A percentile compares a stretch with the other conserved stretches of the same genome.
Conservation (phyloP, 2,888 invertebrate genomes). For the Boloria selene region DNA sequence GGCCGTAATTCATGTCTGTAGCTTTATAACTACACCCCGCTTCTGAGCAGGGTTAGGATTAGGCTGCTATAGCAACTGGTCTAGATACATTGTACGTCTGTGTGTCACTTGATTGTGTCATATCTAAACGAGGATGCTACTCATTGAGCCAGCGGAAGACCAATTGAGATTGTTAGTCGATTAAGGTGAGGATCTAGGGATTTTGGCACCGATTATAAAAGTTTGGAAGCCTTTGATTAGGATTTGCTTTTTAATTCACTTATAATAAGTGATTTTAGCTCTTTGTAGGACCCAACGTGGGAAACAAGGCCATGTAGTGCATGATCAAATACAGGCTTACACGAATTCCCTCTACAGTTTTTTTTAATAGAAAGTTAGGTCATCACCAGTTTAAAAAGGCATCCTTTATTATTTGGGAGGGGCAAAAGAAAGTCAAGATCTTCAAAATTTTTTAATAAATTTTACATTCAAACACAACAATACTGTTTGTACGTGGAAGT, state of each 20-base stretch:
- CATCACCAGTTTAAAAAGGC: too few species aligned
- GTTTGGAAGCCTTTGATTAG: background rate
- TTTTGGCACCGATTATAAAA: slow-evolving; percentile 7
- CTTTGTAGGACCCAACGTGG: too few species aligned
- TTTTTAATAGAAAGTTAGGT: too few species aligned
- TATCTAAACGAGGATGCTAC: slow-evolving; percentile 47
- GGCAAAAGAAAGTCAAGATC: slow-evolving; percentile 47
- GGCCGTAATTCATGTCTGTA: slow-evolving; percentile 45
- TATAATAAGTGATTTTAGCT: background rate
- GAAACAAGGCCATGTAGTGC: too few species aligned
- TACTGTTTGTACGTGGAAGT: background rate
- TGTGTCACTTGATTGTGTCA: slow-evolving; percentile 41
- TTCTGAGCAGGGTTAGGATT: slow-evolving; percentile 40
- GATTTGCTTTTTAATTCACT: background rate
- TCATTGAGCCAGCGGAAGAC: slow-evolving; percentile 53
- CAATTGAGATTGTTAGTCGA: slow-evolving; percentile 52
- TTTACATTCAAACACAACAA: slow-evolving; percentile 70
- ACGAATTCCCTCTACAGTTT: too few species aligned
- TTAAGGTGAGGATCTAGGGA: slow-evolving; percentile 35
- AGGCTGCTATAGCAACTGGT: slow-evolving; percentile 20
- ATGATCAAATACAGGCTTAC: too few species aligned
- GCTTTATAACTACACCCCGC: slow-evolving; percentile 40
- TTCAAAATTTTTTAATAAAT: slow-evolving; percentile 72
- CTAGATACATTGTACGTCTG: slow-evolving; percentile 24
- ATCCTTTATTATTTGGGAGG: too few species aligned